A percentile compares a stretch with the other conserved stretches of the same genome.
phyloP scores from a whole-genome alignment of 2,113 vertebrate genomes.

The Myotis davidii region DNA sequence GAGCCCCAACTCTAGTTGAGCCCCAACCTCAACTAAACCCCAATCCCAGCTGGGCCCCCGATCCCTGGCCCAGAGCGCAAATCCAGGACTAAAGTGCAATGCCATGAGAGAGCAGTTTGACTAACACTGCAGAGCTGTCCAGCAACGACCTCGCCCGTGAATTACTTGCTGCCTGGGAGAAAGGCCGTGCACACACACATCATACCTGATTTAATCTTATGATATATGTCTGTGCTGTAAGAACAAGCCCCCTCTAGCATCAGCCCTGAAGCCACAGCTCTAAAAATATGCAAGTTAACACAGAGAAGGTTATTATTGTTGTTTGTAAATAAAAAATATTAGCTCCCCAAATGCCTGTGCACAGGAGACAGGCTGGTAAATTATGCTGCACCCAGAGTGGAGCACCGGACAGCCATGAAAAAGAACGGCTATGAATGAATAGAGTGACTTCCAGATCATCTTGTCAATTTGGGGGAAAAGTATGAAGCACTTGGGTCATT shows the following conservation, averaged over 20 bases:
- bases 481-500: background rate
- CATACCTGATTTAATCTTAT: background rate
- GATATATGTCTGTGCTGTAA: background rate
- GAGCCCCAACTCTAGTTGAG: background rate
- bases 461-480: background rate
- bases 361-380: background rate
- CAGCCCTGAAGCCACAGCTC: background rate
- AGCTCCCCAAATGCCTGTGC: background rate
- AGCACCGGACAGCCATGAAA: background rate
- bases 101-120: background rate
- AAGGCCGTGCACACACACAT: background rate
- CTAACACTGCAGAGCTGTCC: background rate
- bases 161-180: background rate
- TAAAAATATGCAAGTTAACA: background rate
- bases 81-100: no score
- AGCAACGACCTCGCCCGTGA: accelerated
- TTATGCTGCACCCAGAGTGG: accelerated
- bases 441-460: background rate
- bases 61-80: background rate
- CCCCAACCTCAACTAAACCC: background rate
- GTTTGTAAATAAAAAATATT: background rate
- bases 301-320: background rate
- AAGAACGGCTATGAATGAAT: background rate
- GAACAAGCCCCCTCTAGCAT: background rate
- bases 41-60: background rate